Conservation (phyloP, 2,797 vertebrate species). For the Betta splendens region DNA sequence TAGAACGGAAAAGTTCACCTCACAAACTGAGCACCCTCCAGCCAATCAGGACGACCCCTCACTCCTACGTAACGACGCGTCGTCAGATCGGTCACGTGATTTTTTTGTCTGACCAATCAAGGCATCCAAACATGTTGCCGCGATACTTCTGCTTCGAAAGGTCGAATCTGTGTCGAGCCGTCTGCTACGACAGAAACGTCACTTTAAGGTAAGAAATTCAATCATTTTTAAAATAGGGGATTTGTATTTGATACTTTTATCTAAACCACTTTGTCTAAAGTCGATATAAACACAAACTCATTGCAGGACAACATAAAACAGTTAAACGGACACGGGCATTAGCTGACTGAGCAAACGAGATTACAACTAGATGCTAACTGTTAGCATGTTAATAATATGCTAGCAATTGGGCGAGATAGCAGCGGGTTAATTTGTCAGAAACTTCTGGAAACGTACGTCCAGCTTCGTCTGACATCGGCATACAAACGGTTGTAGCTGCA, state of each 20-base stretch:
- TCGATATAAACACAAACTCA: not conserved
- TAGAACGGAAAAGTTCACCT: too few relatives aligned
- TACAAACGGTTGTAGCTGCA: not conserved
- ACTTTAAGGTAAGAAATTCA: slow-evolving; percentile 30
- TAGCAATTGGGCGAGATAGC: not conserved
- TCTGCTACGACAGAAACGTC: too few relatives aligned
- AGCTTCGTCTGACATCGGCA: too few relatives aligned
- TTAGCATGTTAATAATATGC: slow-evolving; percentile 54
- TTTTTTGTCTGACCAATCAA: too few relatives aligned
- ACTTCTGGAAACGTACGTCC: slow-evolving; percentile 62
- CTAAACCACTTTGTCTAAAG: too few relatives aligned
- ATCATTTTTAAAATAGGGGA: not conserved
- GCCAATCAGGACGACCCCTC: too few relatives aligned
- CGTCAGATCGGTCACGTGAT: too few relatives aligned
- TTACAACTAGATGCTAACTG: slow-evolving; percentile 52
- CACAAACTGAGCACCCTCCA: too few relatives aligned
- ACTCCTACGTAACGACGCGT: too few relatives aligned
- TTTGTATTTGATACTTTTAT: not conserved
- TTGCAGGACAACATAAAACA: not conserved
- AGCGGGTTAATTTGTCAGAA: slow-evolving; percentile 55
- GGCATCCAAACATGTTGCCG: too few relatives aligned
- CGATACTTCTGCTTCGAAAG: too few relatives aligned
- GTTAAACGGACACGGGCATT: not conserved
- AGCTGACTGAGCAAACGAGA: slow-evolving; percentile 15
- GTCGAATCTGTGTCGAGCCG: too few relatives aligned